phyloP scores from a whole-genome alignment of 2,113 vertebrate species.

The Seriola rivoliana region DNA sequence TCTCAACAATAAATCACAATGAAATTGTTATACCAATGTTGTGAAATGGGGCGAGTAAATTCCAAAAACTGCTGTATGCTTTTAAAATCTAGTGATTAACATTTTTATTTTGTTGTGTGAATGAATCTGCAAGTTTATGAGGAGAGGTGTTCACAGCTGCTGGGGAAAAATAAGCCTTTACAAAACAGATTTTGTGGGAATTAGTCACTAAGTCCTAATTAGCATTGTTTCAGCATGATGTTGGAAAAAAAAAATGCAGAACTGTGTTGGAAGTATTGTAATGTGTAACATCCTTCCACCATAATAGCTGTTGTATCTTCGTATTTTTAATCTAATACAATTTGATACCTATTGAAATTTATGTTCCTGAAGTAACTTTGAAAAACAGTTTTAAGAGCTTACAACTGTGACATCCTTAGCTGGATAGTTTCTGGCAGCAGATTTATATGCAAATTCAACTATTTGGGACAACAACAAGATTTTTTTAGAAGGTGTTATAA shows the following conservation, averaged over 20 bases:
- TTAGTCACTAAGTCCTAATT: conserved; percentile 18
- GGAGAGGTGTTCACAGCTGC: neutral
- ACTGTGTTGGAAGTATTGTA: neutral
- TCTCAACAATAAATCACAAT: conserved; percentile 6
- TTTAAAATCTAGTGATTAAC: neutral
- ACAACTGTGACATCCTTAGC: neutral
- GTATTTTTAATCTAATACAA: neutral
- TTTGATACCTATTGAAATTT: neutral
- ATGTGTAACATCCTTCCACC: neutral
- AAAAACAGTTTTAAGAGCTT: neutral
- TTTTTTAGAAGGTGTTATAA: conserved; percentile 1
- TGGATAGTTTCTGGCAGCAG: neutral
- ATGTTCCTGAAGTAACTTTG: neutral
- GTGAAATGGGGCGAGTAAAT: neutral
- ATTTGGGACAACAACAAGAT: neutral
- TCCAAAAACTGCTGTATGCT: neutral
- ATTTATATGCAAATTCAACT: conserved; percentile 29
- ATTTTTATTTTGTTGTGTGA: conserved; percentile 9
- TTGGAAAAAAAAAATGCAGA: neutral
- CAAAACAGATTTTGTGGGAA: conserved; percentile 11
- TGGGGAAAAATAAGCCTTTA: conserved; percentile 13
- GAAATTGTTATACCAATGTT: neutral
- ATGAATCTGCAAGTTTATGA: conserved; percentile 3
- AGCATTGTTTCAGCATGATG: neutral
- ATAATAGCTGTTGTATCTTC: neutral